Evolutionary conservation across 2,113 vertebrate genomes (phyloP).

Genomic region (Gnathonemus longibarbis): DNA sequence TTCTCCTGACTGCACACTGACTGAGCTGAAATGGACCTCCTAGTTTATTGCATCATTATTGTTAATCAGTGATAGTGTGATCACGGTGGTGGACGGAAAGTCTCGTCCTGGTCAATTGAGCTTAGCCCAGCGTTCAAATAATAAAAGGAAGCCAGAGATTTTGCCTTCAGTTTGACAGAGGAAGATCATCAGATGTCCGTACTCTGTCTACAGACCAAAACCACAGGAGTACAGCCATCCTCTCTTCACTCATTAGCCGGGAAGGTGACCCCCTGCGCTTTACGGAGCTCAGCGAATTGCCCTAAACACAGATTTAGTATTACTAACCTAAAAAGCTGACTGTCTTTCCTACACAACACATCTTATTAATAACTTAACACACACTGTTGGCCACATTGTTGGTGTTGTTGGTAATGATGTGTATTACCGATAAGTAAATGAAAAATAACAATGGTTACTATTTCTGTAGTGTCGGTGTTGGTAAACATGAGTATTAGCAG

Average conservation of each 20-base stretch:
- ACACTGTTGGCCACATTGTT: not conserved
- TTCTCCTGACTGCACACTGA: not conserved
- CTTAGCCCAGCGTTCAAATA: not conserved
- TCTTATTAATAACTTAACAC: not conserved
- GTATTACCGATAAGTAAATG: not conserved
- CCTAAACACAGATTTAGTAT: not conserved
- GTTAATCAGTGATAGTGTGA: not conserved
- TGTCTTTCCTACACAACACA: not conserved
- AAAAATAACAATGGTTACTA: not conserved
- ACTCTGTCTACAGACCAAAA: not conserved
- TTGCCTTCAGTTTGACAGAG: not conserved
- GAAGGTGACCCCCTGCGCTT: not conserved
- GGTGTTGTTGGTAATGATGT: not conserved
- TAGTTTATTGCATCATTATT: not conserved
- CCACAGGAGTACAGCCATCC: not conserved
- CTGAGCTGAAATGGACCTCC: not conserved
- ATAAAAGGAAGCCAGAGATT: not conserved
- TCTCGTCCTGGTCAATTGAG: not conserved
- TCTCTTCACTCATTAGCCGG: not conserved
- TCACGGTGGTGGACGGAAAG: not conserved
- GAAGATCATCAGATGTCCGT: not conserved
- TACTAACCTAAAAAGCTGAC: not conserved
- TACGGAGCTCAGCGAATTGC: not conserved
- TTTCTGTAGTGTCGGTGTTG: not conserved
- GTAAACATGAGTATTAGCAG: not conserved